phyloP scores from a whole-genome alignment of 1,140 invertebrate genomes.

The Bursaphelenchus mucronatus region DNA sequence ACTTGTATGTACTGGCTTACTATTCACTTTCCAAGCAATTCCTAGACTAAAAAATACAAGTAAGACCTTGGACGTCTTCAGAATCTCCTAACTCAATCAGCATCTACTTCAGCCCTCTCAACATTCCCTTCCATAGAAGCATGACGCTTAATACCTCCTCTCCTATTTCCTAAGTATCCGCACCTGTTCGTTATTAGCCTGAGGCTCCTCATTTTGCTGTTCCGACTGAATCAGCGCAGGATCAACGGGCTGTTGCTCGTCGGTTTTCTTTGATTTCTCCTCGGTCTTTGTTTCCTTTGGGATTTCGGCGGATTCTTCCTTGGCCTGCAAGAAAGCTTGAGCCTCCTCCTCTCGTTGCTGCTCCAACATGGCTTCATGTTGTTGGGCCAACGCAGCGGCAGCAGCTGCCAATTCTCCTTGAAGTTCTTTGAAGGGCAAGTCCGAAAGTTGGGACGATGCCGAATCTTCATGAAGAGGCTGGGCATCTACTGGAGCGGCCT shows the following conservation, averaged over 20 bases:
- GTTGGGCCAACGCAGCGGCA: constrained; percentile 53
- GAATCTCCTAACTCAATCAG: no score
- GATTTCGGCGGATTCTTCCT: background rate
- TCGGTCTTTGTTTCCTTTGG: background rate
- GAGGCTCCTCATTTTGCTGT: constrained; percentile 29
- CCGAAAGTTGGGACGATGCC: constrained; percentile 26
- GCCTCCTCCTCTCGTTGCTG: constrained; percentile 60
- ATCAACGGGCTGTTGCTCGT: constrained; percentile 68
- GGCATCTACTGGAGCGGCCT: constrained; percentile 9
- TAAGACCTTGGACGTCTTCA: no score
- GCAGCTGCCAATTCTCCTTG: constrained; percentile 23
- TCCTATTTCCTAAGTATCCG: constrained; percentile 8
- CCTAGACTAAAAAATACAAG: no score
- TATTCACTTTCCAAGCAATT: no score
- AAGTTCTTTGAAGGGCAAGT: background rate
- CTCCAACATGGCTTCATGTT: constrained; percentile 63
- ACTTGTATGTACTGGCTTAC: constrained; percentile 44
- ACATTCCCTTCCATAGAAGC: no score
- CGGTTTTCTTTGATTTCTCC: background rate
- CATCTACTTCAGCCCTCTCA: no score
- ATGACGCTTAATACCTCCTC: no score
- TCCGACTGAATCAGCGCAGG: constrained; percentile 65
- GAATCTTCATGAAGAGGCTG: background rate
- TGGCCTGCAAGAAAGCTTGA: constrained; percentile 59
- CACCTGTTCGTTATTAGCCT: constrained; percentile 65